phyloP scores from a whole-genome alignment of 2,888 invertebrate species.

The Apodemia hepburni region DNA sequence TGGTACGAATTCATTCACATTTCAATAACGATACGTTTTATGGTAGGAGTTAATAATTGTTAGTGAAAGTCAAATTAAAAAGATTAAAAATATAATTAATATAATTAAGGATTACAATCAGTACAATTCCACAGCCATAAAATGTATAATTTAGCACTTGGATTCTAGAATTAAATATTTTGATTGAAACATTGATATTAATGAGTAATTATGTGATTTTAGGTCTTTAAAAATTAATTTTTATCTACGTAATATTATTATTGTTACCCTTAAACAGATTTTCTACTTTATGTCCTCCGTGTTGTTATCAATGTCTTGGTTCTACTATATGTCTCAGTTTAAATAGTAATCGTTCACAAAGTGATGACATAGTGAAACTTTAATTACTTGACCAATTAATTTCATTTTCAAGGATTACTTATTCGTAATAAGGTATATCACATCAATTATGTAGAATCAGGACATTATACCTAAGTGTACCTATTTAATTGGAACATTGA shows the following conservation, averaged over 20 bases:
- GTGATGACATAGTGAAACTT: neutral
- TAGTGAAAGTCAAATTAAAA: slow-evolving; percentile 42
- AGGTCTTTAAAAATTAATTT: slow-evolving; percentile 14
- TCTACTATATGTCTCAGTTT: neutral
- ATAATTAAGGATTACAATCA: slow-evolving; percentile 62
- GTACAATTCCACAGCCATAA: slow-evolving; percentile 78
- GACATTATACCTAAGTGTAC: slow-evolving; percentile 42
- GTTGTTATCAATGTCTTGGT: neutral
- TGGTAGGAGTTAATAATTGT: slow-evolving; percentile 45
- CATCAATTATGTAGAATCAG: slow-evolving; percentile 5
- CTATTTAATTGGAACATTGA: slow-evolving; percentile 47
- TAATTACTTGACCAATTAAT: neutral
- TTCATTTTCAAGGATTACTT: neutral
- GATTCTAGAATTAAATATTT: slow-evolving; percentile 48
- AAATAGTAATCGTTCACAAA: neutral
- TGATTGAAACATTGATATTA: slow-evolving; percentile 17
- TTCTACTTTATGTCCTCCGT: neutral
- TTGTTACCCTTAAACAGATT: slow-evolving; percentile 28
- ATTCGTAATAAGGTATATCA: neutral
- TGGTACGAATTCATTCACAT: slow-evolving; percentile 67
- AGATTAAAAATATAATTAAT: slow-evolving; percentile 50
- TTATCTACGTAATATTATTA: slow-evolving; percentile 14
- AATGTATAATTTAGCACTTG: slow-evolving; percentile 69
- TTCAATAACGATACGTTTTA: slow-evolving; percentile 34
- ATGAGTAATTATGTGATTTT: slow-evolving; percentile 15